Evolutionary conservation across 1,140 invertebrate genomes (phyloP), one percentile per base, ranked within the genome.

Genomic region (Drosophila bocqueti): DNA sequence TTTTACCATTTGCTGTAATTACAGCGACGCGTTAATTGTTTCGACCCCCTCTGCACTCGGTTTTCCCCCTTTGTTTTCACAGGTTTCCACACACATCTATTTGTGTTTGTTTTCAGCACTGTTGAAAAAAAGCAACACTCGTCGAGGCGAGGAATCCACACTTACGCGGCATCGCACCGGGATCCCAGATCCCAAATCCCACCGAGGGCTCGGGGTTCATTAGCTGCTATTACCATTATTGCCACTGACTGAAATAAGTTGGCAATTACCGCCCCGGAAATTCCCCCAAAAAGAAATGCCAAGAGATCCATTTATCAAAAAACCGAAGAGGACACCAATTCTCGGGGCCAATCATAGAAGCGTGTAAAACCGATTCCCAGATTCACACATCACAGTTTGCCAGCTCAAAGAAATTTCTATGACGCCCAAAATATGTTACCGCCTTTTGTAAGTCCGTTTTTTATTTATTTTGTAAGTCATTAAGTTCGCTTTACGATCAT

Each of bases 11-110:
- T 62, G 63, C 78, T 73, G 84, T 89, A 89, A 89, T 89, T 89
- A 89, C 85, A 74, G 85, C 79, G 55, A 90, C 46, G 81, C 85
- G 85, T 89, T 89, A 89, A 89, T 89, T 89, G 85, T 89, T 89
- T 74, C 21, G 21, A 63, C 52, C 85, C 80, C 77, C 65, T 69
- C 79, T 77, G 83, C 83, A 79, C 81, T 80, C 64, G 71, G 64
- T 26, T 47, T 40, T 50, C 55, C 68, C 77, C 62, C 69, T 29
- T 52, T 57, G 46, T 73, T 63, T 67, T 62, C 83, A 59, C 66
- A 57, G 62, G 54, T 80, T 85, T 75, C 59, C 71, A 57, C 54
- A 55, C 46, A 24, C 11, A 45, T 50, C 68, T 78, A 61, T 86
- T 83, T 82, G 69, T 85, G 63, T 86, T 86, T 86, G 83, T 69